A percentile compares a stretch with the other conserved stretches of the same genome.
Conservation (phyloP, 2,113 vertebrate genomes). For the Anhinga rufa region DNA sequence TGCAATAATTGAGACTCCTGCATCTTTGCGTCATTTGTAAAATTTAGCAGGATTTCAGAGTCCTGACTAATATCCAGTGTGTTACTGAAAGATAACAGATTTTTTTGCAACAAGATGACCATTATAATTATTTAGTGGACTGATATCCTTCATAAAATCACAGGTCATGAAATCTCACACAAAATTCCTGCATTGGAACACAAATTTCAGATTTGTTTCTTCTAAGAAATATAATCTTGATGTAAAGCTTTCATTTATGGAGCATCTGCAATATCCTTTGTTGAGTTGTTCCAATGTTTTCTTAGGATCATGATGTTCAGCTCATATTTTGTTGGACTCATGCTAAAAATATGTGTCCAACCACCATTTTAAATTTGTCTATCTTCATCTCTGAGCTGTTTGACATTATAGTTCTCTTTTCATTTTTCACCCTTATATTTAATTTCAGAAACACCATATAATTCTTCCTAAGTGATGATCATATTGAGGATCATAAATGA, state of each 20-base stretch:
- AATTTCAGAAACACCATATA: not conserved
- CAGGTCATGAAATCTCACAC: not conserved
- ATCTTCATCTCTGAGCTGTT: not conserved
- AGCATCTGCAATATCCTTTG: not conserved
- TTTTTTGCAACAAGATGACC: not conserved
- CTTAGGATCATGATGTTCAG: accelerated
- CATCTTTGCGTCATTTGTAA: not conserved
- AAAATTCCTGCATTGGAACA: not conserved
- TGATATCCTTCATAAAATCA: not conserved
- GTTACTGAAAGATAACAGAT: not conserved
- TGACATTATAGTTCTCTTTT: not conserved
- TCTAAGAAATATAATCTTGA: not conserved
- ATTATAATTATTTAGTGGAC: not conserved
- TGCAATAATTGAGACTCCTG: not conserved
- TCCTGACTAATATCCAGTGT: not conserved
- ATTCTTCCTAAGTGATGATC: not conserved
- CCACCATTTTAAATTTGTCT: not conserved
- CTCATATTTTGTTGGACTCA: not conserved
- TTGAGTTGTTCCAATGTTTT: not conserved
- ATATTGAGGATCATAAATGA: not conserved
- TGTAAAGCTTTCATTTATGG: not conserved
- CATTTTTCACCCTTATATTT: not conserved
- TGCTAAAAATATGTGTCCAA: not conserved
- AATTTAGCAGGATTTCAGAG: not conserved
- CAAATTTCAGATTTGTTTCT: not conserved